Base-by-base conservation (phyloP, 2,113 vertebrate genomes). In the Lampris megalopsis region DNA sequence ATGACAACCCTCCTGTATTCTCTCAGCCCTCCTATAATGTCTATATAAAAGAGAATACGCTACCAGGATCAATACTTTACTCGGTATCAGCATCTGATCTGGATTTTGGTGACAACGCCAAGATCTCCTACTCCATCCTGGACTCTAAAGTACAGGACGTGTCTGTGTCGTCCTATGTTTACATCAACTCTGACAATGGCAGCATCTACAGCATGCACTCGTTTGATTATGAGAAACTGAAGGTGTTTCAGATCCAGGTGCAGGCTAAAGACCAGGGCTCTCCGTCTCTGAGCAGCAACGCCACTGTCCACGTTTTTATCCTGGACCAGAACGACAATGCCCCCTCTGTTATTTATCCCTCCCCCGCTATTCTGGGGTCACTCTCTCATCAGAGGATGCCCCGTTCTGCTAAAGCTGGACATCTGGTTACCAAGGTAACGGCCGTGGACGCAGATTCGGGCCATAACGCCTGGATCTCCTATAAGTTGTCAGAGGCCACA, bases 21-120 rank as follows among this genome's bases (percentile, higher is more conserved):
- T 79, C 87, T 1, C 94, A 96, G 10, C 59, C 91, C 6, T 92
- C 85, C 0, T 96, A 96, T 0, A 92, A 94, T 24, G 92, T 95
- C 0, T 96, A 95, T 3, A 90, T 96, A 3, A 90, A 87, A 6
- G 96, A 97, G 73, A 97, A 97, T 63, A 95, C 94, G 1, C 4
- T 76, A 0, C 91, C 95, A 0, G 95, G 96, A 5, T 89, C 89
- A 35, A 89, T 95, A 5, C 84, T 96, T 42, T 91, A 92, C 38
- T 94, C 95, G 0, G 83, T 96, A 5, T 95, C 93, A 0, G 93
- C 96, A 73, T 92, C 89, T 75, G 96, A 96, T 49, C 91, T 93
- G 0, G 96, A 97, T 35, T 86, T 92, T 37, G 94, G 93, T 0
- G 82, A 68, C 54, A 96, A 95, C 0, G 90, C 94, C 65, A 93